Evolutionary conservation across 2,113 vertebrate species (phyloP), one percentile per base, ranked within the genome.

Genomic region (Ondatra zibethicus): DNA sequence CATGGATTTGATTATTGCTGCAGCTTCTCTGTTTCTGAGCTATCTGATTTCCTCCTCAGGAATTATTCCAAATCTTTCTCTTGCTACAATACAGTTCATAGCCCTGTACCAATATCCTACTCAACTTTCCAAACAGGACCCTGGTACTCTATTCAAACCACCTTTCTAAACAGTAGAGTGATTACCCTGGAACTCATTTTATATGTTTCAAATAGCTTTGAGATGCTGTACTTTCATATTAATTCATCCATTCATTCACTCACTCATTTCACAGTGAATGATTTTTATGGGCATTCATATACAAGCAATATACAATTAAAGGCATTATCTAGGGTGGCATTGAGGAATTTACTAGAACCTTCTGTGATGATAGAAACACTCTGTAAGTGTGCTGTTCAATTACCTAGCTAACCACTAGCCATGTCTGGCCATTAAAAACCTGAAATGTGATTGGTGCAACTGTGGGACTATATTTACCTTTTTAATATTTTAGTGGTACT

Each of bases 21-120:
- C n/a, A 80, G 87, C 50, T 65, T 95, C 75, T 93, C 70, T 93
- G 33, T 90, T 96, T 96, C 31, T 90, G 21, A 94, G 85, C 70
- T 95, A 96, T 97, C 92, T 95, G 65, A 92, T 98, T 98, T 96
- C 85, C 36, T 85, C 21, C 36, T 68, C 52, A 90, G 68, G 80
- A 93, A 81, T 70, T 72, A 92, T 94, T 90, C 11, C 84, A 94
- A 88, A 50, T 95, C 80, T 39, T 94, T 85, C 81, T 91, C 47
- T 94, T 92, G 42, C 61, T 95, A 47, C 70, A 72, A 73, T 97
- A 58, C 68, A 94, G 17, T 80, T 95, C 47, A 95, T 31, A 58
- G 14, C 36, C 19, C 58, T 85, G 31, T 58, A 78, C 84, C 91
- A 92, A 92, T 13, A 93, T 7, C 36, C 76, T 95, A 86, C 47